Base-by-base conservation (phyloP, 2,113 vertebrate genomes). In the Trichomycterus rosablanca region DNA sequence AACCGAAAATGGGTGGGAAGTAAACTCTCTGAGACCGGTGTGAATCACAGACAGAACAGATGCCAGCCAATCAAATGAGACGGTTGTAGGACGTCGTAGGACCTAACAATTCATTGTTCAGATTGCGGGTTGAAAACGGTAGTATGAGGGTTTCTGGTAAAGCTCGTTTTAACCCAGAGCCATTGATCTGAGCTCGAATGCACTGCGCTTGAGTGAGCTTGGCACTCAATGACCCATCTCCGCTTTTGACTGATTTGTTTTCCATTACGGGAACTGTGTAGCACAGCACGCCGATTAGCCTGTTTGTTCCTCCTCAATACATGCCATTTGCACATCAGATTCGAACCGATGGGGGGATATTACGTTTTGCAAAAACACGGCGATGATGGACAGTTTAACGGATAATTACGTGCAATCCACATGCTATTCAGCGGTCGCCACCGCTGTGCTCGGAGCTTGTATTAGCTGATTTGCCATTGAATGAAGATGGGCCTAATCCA, bases 401-500 rank as follows among this genome's bases (percentile, higher is more conserved):
- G 65, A 65, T 74, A 68, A 74, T 78, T 78, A 74, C 62, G 42
- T 63, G 64, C 73, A 74, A 79, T 79, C 57, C 55, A 43, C 65
- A 59, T 54, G 58, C 49, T 69, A 74, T 73, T 68, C 52, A 46
- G 37, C 43, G 45, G 65, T 61, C 42, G 28, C 71, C 74, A 45
- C 63, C n/a, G n/a, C n/a, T n/a, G n/a, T n/a, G n/a, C n/a, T n/a
- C n/a, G n/a, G n/a, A n/a, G n/a, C n/a, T n/a, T n/a, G n/a, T n/a
- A n/a, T n/a, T n/a, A n/a, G n/a, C n/a, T n/a, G n/a, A n/a, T n/a
- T n/a, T n/a, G n/a, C n/a, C n/a, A n/a, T n/a, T n/a, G n/a, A n/a
- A n/a, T n/a, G n/a, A 74, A 72, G 46, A 69, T 45, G 44, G 19
- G 23, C 22, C 44, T 60, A 70, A 60, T 35, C 19, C 9, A 58